These are phyloP conservation scores for Globia sparganii DNA, from an alignment of 2,888 invertebrate species.

Conservation along the genomic window DNA sequence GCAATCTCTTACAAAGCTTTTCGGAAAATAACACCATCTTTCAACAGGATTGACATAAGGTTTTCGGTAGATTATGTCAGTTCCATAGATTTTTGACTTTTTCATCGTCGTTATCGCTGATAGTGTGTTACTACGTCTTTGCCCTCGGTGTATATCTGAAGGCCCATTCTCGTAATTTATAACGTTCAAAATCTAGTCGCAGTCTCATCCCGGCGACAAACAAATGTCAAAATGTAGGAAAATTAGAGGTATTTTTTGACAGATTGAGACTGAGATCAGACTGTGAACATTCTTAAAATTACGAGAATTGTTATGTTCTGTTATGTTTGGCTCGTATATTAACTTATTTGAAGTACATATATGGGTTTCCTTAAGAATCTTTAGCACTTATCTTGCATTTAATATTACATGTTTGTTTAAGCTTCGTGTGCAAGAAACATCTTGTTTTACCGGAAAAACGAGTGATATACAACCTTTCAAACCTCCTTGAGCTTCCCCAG, in stretches of 20 bases:
- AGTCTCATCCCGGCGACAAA: too few relatives aligned
- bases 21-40: too few relatives aligned
- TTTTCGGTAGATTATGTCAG: neutral
- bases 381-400: neutral
- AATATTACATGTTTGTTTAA: neutral
- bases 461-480: neutral
- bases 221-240: too few relatives aligned
- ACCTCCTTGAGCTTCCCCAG: neutral
- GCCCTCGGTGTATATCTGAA: neutral
- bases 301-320: too few relatives aligned
- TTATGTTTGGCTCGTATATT: neutral
- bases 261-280: too few relatives aligned
- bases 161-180: too few relatives aligned
- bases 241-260: too few relatives aligned
- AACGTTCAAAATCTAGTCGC: too few relatives aligned
- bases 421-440: constrained; percentile 7
- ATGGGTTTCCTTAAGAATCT: neutral
- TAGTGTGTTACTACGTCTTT: neutral
- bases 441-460: constrained; percentile 7
- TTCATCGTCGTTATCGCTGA: neutral
- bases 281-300: too few relatives aligned
- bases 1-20: too few relatives aligned
- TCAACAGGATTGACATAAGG: neutral
- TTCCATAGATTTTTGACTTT: neutral
- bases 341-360: neutral